Evolutionary conservation across 2,888 invertebrate genomes (phyloP).

Genomic region (Rugalucina vietnamica): DNA sequence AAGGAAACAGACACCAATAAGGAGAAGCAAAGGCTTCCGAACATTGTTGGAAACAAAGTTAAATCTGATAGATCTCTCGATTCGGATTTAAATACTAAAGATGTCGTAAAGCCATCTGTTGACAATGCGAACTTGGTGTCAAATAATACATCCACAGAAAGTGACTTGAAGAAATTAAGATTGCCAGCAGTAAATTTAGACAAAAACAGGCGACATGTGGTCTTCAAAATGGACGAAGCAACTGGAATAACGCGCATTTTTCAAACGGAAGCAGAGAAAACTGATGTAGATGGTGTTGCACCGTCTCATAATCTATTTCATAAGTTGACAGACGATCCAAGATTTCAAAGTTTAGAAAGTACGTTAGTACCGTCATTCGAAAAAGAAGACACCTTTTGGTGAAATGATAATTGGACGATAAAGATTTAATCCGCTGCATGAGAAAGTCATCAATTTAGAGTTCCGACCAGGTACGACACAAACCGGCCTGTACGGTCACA

Average conservation of each 20-base stretch:
- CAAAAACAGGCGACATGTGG: slow-evolving; percentile 59
- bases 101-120: background rate
- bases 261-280: slow-evolving; percentile 64
- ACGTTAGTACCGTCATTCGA: slow-evolving; percentile 58
- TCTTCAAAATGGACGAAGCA: slow-evolving; percentile 65
- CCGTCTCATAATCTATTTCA: slow-evolving; percentile 59
- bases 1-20: slow-evolving; percentile 8
- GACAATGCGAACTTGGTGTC: background rate
- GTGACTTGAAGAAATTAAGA: slow-evolving; percentile 23
- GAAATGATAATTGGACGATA: no score
- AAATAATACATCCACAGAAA: background rate
- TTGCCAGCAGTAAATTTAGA: slow-evolving; percentile 49
- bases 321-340: slow-evolving; percentile 70
- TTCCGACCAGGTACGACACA: no score
- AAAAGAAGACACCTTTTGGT: background rate
- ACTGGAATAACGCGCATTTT: slow-evolving; percentile 67
- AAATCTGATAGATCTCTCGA: background rate
- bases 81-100: background rate
- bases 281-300: slow-evolving; percentile 59
- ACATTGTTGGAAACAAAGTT: background rate
- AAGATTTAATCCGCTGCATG: no score
- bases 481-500: no score
- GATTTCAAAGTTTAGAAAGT: slow-evolving; percentile 70
- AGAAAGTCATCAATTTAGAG: no score
- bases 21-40: background rate